These are phyloP conservation scores for Halcyon badia DNA, from an alignment of 2,797 vertebrate species.

Conservation along the genomic window DNA sequence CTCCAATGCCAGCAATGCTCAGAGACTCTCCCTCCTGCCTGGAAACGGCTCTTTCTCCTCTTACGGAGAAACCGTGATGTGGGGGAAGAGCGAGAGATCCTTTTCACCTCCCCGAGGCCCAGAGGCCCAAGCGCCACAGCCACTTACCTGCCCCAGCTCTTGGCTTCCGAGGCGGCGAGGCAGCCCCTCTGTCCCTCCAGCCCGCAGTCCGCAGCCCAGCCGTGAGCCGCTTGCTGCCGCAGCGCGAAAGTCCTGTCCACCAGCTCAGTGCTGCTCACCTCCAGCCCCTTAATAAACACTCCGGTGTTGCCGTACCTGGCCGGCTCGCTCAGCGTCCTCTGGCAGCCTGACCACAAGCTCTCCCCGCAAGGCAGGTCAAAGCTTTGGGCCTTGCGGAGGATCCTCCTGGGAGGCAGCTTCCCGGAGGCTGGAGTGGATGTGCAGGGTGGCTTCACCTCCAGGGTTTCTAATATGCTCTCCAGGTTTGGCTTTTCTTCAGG, in stretches of 20 bases:
- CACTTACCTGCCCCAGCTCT: slow-evolving; percentile 86
- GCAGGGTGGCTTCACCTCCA: slow-evolving; percentile 22
- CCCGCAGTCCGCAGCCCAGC: slow-evolving; percentile 68
- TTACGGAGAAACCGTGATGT: rapidly evolving
- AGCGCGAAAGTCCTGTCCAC: slow-evolving; percentile 74
- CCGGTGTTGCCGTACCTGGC: slow-evolving; percentile 83
- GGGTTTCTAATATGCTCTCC: slow-evolving; percentile 37
- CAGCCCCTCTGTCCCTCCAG: slow-evolving; percentile 51
- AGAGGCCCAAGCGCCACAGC: rapidly evolving
- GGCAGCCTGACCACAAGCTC: slow-evolving; percentile 73
- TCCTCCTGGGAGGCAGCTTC: slow-evolving; percentile 70
- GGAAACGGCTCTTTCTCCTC: background rate
- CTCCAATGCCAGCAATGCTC: background rate
- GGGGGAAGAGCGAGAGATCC: background rate
- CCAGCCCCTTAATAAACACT: slow-evolving; percentile 88
- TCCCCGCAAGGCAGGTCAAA: slow-evolving; percentile 86
- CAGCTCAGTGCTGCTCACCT: slow-evolving; percentile 87
- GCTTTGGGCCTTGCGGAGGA: slow-evolving; percentile 90
- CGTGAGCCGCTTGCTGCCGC: slow-evolving; percentile 52
- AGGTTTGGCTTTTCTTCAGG: slow-evolving; percentile 73
- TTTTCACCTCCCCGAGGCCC: background rate
- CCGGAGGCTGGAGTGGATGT: slow-evolving; percentile 1
- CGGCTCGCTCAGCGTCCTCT: slow-evolving; percentile 82
- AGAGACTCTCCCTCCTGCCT: background rate
- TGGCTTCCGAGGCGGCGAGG: slow-evolving; percentile 57